Evolutionary conservation across 2,888 invertebrate species (phyloP), one percentile per base, ranked within the genome.

Genomic region (Tribolium freemani): DNA sequence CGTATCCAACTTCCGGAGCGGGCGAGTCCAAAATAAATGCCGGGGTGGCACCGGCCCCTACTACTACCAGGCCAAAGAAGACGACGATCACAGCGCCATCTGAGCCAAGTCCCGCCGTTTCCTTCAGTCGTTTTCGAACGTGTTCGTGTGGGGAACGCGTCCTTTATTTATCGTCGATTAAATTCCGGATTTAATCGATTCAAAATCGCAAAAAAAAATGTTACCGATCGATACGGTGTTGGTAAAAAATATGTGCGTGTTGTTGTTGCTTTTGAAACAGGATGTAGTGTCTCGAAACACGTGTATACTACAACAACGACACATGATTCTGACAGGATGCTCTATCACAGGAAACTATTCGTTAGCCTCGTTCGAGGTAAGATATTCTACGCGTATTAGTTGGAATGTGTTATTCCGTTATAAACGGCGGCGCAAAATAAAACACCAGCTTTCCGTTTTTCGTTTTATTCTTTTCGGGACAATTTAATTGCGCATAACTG

Each of bases 301-400:
- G 83, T 82, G 83, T 76, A 77, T 76, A 45, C 16, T 16, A 16
- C 53, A 54, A 80, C 82, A 80, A 44, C 60, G 63, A 80, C 82
- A 80, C 76, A 80, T 79, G 79, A 81, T 80, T 79, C 77, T 77
- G 75, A 83, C 83, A 82, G 83, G 84, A 83, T 83, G 81, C 81
- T 73, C 68, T 66, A 45, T 51, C 77, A 80, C 81, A 83, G 83
- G 83, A 83, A 84, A 78, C 78, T 78, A 78, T 82, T 82, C 81
- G 80, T 82, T 82, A 81, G 78, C 76, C 76, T 74, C 78, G 76
- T 78, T 75, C 78, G 78, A 77, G 78, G 79, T 79, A 79, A 76
- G 78, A 56, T 72, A 38, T 8, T 38, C n/a, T n/a, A n/a, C 38
- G 38, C 38, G 38, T 8, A n/a, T n/a, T 57, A 75, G 71, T 76